Percentiles rank a stretch among this genome's conserved stretches.
These are phyloP conservation scores for Acrocephalus scirpaceus DNA, from an alignment of 2,797 vertebrate species.

Conservation along the genomic window DNA sequence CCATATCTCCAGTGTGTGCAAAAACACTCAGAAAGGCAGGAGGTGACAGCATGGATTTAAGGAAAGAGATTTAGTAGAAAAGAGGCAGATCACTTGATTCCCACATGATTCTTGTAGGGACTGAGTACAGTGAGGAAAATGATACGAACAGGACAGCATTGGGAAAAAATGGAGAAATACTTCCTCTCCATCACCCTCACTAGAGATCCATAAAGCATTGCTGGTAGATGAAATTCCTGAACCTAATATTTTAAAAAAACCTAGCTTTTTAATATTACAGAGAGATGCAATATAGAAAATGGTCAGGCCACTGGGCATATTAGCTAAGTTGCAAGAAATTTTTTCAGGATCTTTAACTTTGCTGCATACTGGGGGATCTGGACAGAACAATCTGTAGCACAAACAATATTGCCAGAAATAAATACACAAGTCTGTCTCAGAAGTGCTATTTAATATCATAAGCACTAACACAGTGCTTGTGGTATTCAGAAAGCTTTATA, in stretches of 20 bases:
- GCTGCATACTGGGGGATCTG: neutral
- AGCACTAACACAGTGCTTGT: neutral
- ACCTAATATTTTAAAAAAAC: neutral
- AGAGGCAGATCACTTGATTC: neutral
- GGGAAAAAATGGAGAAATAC: neutral
- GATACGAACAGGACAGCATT: neutral
- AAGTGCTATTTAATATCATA: neutral
- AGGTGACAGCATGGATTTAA: neutral
- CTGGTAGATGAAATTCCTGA: neutral
- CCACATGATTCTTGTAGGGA: neutral
- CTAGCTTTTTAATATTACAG: neutral
- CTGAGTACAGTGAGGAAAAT: neutral
- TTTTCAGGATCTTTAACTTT: neutral
- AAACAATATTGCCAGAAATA: neutral
- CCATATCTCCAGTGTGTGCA: accelerated
- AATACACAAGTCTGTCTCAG: neutral
- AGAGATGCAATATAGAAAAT: neutral
- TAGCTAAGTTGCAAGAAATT: neutral
- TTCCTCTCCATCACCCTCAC: neutral
- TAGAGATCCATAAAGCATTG: neutral
- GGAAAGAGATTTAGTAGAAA: neutral
- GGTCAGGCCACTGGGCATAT: neutral
- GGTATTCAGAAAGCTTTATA: neutral
- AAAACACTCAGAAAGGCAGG: neutral
- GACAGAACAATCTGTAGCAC: neutral